phyloP scores from a whole-genome alignment of 2,888 invertebrate genomes.

The Lochmaea crataegi region DNA sequence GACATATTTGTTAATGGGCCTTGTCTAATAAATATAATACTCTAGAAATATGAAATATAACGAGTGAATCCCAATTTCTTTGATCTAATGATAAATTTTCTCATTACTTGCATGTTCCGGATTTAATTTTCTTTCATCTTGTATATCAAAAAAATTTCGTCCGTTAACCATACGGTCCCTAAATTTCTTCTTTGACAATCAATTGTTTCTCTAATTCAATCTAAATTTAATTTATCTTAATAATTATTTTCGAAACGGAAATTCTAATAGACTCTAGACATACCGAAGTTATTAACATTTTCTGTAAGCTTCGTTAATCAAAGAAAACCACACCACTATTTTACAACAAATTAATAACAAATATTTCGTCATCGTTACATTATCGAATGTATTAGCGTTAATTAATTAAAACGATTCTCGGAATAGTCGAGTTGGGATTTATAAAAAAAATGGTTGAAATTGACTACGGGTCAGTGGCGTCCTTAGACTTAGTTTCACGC shows the following conservation, averaged over 20 bases:
- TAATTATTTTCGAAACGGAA: constrained; percentile 6
- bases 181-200: constrained; percentile 4
- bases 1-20: no score
- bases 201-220: constrained; percentile 16
- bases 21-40: no score
- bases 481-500: no score
- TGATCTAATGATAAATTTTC: no score
- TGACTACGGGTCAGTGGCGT: background rate
- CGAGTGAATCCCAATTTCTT: no score
- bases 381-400: constrained; percentile 11
- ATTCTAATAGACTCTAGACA: constrained; percentile 7
- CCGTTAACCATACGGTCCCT: background rate
- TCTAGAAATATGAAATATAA: no score
- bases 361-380: background rate
- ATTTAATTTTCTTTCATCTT: no score
- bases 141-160: no score
- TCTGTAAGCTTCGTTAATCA: background rate
- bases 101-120: no score
- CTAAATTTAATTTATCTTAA: constrained; percentile 10
- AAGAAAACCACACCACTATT: background rate
- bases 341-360: constrained; percentile 10
- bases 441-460: background rate
- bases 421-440: background rate
- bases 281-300: background rate
- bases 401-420: constrained; percentile 6